phyloP scores from a whole-genome alignment of 2,888 invertebrate genomes.

The Meliscaeva auricollis region DNA sequence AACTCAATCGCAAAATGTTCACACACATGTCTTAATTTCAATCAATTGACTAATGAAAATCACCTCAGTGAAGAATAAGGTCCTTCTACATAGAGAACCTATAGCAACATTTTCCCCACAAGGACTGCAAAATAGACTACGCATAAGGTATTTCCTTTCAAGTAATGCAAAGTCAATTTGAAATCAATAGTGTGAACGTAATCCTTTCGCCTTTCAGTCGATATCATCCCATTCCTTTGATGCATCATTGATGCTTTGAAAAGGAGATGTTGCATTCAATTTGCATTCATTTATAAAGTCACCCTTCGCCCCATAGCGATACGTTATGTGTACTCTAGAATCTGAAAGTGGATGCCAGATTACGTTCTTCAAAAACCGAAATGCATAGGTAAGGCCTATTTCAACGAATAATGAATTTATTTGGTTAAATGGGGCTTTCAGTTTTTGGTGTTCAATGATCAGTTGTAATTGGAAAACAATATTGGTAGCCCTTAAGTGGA shows the following conservation, averaged over 20 bases:
- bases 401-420: constrained; percentile 75
- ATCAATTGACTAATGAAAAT: constrained; percentile 51
- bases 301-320: constrained; percentile 1
- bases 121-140: neutral
- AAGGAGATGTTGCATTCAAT: constrained; percentile 45
- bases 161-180: constrained; percentile 83
- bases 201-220: constrained; percentile 79
- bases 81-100: neutral
- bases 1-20: constrained; percentile 58
- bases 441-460: constrained; percentile 82
- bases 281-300: constrained; percentile 36
- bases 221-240: constrained; percentile 29
- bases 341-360: constrained; percentile 22
- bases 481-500: constrained; percentile 79
- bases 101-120: neutral
- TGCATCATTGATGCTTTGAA: constrained; percentile 21
- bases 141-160: constrained; percentile 75
- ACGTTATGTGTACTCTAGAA: neutral
- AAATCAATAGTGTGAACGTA: constrained; percentile 84
- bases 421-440: constrained; percentile 74
- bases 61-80: constrained; percentile 6
- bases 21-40: constrained; percentile 57
- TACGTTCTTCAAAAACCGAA: constrained; percentile 53
- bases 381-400: constrained; percentile 47
- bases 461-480: constrained; percentile 84